Evolutionary conservation across 64 coral and sea anemone genomes (phyloP).

Genomic region (Trachythela sp.): DNA sequence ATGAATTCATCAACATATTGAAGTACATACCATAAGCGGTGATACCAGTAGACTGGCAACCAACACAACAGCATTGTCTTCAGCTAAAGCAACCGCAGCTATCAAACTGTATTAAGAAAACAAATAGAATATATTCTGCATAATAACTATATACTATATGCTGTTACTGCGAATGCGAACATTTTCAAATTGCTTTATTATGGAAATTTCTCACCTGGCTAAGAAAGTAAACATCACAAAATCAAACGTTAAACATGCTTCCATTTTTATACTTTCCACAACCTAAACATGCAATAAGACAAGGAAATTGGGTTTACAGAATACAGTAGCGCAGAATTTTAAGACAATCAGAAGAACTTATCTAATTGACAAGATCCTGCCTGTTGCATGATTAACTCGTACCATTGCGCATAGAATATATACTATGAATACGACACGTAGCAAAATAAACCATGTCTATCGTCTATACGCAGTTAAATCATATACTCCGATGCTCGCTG

Average conservation of each 20-base stretch:
- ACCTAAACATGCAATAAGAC: not conserved
- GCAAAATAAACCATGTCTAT: too few relatives aligned
- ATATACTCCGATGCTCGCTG: too few relatives aligned
- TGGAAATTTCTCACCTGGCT: constrained; percentile 24
- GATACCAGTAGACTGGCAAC: not conserved
- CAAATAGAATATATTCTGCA: too few relatives aligned
- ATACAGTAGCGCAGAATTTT: too few relatives aligned
- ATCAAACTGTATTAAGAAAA: not conserved
- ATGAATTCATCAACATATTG: too few relatives aligned
- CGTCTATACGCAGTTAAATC: too few relatives aligned
- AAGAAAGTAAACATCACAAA: not conserved
- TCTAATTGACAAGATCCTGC: too few relatives aligned
- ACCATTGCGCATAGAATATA: too few relatives aligned
- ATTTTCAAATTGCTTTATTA: too few relatives aligned
- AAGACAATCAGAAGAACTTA: not conserved
- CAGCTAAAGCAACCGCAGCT: not conserved
- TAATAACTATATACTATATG: not conserved
- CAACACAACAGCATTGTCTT: not conserved
- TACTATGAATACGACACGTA: too few relatives aligned
- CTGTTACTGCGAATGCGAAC: not conserved
- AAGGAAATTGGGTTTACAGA: not conserved
- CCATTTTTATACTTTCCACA: not conserved
- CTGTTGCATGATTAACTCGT: too few relatives aligned
- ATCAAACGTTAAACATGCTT: not conserved
- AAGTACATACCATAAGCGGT: not conserved